Conservation (phyloP, 2,888 invertebrate genomes). For the Lomographa bimaculata region DNA sequence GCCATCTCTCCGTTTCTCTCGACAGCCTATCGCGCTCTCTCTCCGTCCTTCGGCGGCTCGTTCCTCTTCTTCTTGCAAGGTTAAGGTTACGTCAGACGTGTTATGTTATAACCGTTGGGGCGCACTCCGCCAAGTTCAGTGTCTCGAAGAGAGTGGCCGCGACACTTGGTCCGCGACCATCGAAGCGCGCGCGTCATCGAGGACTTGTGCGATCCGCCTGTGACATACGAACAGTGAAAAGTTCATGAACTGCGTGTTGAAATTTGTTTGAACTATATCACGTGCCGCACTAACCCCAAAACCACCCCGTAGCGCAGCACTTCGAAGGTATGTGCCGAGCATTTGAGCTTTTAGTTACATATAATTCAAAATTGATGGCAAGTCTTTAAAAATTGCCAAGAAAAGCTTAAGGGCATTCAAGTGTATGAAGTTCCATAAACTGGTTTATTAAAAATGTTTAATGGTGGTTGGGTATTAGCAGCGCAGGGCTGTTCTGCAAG, state of each 20-base stretch:
- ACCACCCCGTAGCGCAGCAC: slow-evolving; percentile 41
- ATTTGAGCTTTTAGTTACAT: slow-evolving; percentile 9
- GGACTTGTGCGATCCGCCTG: slow-evolving; percentile 73
- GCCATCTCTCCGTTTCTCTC: slow-evolving; percentile 80
- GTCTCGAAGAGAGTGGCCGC: slow-evolving; percentile 82
- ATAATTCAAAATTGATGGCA: slow-evolving; percentile 15
- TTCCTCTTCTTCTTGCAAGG: slow-evolving; percentile 84
- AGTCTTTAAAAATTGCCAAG: slow-evolving; percentile 39
- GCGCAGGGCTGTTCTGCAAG: slow-evolving; percentile 40
- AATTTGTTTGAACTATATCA: slow-evolving; percentile 72
- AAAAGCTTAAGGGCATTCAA: slow-evolving; percentile 46
- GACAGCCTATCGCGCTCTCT: slow-evolving; percentile 77
- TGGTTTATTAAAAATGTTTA: slow-evolving; percentile 72
- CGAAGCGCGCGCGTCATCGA: slow-evolving; percentile 64
- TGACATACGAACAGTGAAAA: slow-evolving; percentile 81
- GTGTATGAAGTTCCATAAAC: slow-evolving; percentile 66
- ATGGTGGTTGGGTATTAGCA: slow-evolving; percentile 40
- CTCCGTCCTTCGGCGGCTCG: slow-evolving; percentile 80
- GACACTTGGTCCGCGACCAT: slow-evolving; percentile 73
- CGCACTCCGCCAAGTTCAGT: slow-evolving; percentile 82
- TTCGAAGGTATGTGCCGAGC: slow-evolving; percentile 58
- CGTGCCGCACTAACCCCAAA: slow-evolving; percentile 58
- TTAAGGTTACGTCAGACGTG: slow-evolving; percentile 84
- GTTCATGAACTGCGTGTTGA: slow-evolving; percentile 80
- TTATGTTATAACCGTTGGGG: slow-evolving; percentile 84